A percentile compares a stretch with the other conserved stretches of the same genome.
Evolutionary conservation across 2,888 invertebrate species (phyloP).

Genomic region (Crossocerus cetratus): DNA sequence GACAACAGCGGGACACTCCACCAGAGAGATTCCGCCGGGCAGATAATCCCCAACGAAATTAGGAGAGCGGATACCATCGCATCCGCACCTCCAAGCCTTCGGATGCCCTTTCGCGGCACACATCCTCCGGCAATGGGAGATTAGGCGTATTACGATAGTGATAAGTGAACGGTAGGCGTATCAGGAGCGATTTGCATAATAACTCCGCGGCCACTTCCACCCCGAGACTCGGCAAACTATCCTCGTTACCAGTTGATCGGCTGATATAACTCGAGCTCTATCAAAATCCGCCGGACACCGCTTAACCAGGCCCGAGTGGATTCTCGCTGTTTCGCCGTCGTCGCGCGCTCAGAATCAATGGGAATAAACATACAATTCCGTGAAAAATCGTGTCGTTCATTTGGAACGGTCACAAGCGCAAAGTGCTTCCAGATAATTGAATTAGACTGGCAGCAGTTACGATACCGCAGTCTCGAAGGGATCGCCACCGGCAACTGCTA

Average conservation of each 20-base stretch:
- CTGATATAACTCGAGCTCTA: conserved; percentile 30
- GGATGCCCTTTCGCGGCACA: conserved; percentile 37
- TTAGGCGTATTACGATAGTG: conserved; percentile 49
- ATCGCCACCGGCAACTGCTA: too few species aligned
- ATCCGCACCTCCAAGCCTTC: conserved; percentile 3
- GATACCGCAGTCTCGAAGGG: too few species aligned
- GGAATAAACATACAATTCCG: too few species aligned
- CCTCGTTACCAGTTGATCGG: conserved; percentile 36
- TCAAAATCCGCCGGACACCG: conserved; percentile 35
- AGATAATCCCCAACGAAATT: too few species aligned
- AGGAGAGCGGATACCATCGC: conserved; percentile 6
- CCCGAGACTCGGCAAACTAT: conserved; percentile 34
- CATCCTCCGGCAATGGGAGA: conserved; percentile 44
- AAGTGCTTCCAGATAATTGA: too few species aligned
- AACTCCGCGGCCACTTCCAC: conserved; percentile 40
- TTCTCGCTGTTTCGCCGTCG: conserved; percentile 11
- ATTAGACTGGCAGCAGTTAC: too few species aligned
- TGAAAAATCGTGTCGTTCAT: too few species aligned
- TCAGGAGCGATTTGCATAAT: conserved; percentile 46
- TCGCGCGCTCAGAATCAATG: too few species aligned
- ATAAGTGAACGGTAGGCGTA: conserved; percentile 50
- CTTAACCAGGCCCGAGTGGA: conserved; percentile 22
- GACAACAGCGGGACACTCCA: too few species aligned
- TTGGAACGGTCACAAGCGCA: too few species aligned
- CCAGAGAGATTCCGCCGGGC: too few species aligned